Percentiles rank a stretch among this genome's conserved stretches.
Conservation (phyloP, 1,140 invertebrate species). For the Drosophila trapezifrons region DNA sequence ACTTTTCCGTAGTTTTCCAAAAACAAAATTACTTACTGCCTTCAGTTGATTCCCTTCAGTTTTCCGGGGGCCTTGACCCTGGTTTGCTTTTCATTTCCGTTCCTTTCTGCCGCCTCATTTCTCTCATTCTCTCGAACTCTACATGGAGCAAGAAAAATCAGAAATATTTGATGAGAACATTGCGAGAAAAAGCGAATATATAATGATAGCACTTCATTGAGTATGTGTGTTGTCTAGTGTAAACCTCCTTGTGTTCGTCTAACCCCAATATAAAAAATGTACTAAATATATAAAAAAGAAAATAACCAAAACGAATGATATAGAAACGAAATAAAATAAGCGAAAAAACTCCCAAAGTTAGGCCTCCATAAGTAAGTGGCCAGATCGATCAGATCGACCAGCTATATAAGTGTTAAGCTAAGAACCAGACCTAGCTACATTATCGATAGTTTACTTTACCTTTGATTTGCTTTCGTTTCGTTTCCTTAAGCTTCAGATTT, state of each 20-base stretch:
- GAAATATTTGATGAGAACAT: constrained; percentile 24
- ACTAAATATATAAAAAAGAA: constrained; percentile 43
- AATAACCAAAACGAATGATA: constrained; percentile 42
- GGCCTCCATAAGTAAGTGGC: constrained; percentile 39
- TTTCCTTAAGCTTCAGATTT: constrained; percentile 41
- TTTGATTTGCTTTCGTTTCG: constrained; percentile 72
- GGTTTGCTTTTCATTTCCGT: constrained; percentile 33
- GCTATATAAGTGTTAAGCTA: constrained; percentile 32
- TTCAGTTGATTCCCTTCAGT: constrained; percentile 31
- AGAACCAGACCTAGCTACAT: constrained; percentile 45
- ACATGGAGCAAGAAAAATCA: constrained; percentile 48
- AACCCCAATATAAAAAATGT: constrained; percentile 84
- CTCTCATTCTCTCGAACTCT: constrained; percentile 58
- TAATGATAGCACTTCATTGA: constrained; percentile 84
- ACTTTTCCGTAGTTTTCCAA: constrained; percentile 34
- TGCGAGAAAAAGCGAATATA: constrained; percentile 68
- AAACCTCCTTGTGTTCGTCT: constrained; percentile 89
- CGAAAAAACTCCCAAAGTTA: constrained; percentile 23
- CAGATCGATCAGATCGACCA: constrained; percentile 30
- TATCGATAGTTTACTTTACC: constrained; percentile 53
- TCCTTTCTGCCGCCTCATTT: constrained; percentile 46
- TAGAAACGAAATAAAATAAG: constrained; percentile 62
- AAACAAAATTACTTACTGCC: constrained; percentile 35
- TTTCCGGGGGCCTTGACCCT: constrained; percentile 6
- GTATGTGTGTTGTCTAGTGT: constrained; percentile 90